Evolutionary conservation across 2,797 vertebrate species (phyloP).

Genomic region (Percopsis omiscomaycus): DNA sequence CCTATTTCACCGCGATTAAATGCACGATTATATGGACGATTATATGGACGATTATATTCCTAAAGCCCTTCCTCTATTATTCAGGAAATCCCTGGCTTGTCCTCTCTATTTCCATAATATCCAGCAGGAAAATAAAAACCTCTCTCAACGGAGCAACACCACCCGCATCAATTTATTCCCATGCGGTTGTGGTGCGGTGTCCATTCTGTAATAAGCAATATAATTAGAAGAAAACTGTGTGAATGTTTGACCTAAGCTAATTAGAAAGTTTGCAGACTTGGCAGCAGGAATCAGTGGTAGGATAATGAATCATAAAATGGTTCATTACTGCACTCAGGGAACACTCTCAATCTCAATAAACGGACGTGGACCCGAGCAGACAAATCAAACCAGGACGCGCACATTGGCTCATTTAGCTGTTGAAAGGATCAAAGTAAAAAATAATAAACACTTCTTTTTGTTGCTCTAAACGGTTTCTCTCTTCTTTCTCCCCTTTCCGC

Average conservation of each 20-base stretch:
- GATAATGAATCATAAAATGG: conserved; percentile 84
- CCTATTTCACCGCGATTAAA: conserved; percentile 35
- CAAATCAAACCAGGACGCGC: conserved; percentile 74
- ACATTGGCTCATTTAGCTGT: conserved; percentile 71
- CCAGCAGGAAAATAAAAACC: conserved; percentile 32
- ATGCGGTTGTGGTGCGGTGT: conserved; percentile 56
- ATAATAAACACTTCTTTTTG: conserved; percentile 28
- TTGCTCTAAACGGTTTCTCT: conserved; percentile 60
- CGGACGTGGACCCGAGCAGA: conserved; percentile 74
- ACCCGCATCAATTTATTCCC: conserved; percentile 55
- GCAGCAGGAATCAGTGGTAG: conserved; percentile 73
- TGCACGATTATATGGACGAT: conserved; percentile 45
- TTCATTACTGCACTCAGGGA: conserved; percentile 79
- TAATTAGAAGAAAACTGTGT: conserved; percentile 78
- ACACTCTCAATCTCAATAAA: conserved; percentile 81
- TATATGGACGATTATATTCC: conserved; percentile 47
- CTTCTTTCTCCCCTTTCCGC: conserved; percentile 29
- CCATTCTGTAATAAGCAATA: conserved; percentile 71
- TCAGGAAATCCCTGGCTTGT: conserved; percentile 35
- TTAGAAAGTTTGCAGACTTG: conserved; percentile 83
- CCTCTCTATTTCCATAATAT: conserved; percentile 24
- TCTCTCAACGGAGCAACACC: conserved; percentile 27
- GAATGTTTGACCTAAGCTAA: conserved; percentile 82
- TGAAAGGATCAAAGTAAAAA: conserved; percentile 71
- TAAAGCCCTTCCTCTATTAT: conserved; percentile 34